A percentile compares a stretch with the other conserved stretches of the same genome.
These are phyloP conservation scores for Monopterus albus DNA, from an alignment of 2,113 vertebrate species.

Conservation along the genomic window DNA sequence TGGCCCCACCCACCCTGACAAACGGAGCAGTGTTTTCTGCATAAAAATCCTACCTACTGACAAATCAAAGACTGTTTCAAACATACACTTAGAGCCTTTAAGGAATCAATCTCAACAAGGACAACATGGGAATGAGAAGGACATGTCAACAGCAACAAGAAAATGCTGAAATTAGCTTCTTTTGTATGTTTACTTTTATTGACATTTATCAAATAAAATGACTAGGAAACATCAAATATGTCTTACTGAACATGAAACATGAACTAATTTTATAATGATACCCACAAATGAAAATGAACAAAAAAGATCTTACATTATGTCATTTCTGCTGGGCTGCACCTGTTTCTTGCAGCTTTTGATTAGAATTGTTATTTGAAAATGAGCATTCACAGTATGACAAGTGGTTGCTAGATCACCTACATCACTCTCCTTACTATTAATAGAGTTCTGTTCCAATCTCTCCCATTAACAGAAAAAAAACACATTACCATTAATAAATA, in stretches of 20 bases:
- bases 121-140: slow-evolving; percentile 47
- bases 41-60: slow-evolving; percentile 70
- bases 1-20: slow-evolving; percentile 55
- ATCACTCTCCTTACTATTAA: slow-evolving; percentile 13
- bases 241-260: not conserved
- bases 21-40: slow-evolving; percentile 68
- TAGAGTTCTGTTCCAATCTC: slow-evolving; percentile 29
- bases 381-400: slow-evolving; percentile 55
- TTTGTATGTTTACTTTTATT: not conserved
- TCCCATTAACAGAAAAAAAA: slow-evolving; percentile 32
- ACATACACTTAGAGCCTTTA: slow-evolving; percentile 64
- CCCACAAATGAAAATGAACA: not conserved
- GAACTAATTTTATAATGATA: not conserved
- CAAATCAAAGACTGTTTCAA: slow-evolving; percentile 68
- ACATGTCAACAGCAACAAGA: slow-evolving; percentile 2
- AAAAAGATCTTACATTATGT: not conserved
- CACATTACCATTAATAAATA: slow-evolving; percentile 53
- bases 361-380: slow-evolving; percentile 28
- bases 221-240: not conserved
- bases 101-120: slow-evolving; percentile 55
- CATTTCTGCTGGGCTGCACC: too few species aligned
- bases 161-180: not conserved
- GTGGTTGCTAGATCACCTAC: slow-evolving; percentile 36
- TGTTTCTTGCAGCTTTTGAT: slow-evolving; percentile 39
- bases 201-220: slow-evolving; percentile 1